Base-by-base conservation (phyloP, 1,140 invertebrate genomes). In the Drosophila chauvacae region DNA sequence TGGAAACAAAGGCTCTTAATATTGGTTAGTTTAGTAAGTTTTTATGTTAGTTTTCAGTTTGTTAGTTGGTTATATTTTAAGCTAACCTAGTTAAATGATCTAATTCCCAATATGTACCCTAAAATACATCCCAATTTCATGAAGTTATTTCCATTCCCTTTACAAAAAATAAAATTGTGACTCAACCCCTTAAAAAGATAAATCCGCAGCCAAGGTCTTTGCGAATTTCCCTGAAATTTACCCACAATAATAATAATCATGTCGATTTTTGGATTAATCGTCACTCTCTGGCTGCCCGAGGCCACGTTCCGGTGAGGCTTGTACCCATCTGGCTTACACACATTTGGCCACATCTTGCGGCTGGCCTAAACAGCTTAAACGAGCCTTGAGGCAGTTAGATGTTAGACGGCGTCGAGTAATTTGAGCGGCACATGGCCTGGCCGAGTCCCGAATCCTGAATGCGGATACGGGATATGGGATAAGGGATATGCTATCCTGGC, bases 301-400 rank as follows among this genome's bases (percentile, higher is more conserved):
- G n/a, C 41, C 41, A 11, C 41, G 41, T 42, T 18, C 7, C 4
- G 6, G 10, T 20, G 4, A 4, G n/a, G 10, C 20, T 14, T 45
- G 44, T 23, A 7, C 18, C 20, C 69, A 72, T 37, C 53, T 72
- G 69, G 53, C 51, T 39, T 39, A 50, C 69, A 59, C 16, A 71
- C 37, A 71, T 44, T 51, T 72, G 66, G 53, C 66, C 55, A 72
- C 69, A 59, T 71, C 30, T 72, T 51, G 69, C 53, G 69, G 69
- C 35, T 60, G 53, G 66, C 39, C 53, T 59, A 59, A 71, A 59
- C 66, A 60, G 58, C 69, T 60, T 37, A 72, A 72, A 60, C 66
- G 69, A 72, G 45, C 69, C 69, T 71, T 72, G 45, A 51, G 69
- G 69, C 69, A 53, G 51, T 42, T 72, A 47, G 39, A 55, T 0